A percentile compares a stretch with the other conserved stretches of the same genome.
Conservation (phyloP, 1,140 invertebrate species). For the Episyrphus balteatus region DNA sequence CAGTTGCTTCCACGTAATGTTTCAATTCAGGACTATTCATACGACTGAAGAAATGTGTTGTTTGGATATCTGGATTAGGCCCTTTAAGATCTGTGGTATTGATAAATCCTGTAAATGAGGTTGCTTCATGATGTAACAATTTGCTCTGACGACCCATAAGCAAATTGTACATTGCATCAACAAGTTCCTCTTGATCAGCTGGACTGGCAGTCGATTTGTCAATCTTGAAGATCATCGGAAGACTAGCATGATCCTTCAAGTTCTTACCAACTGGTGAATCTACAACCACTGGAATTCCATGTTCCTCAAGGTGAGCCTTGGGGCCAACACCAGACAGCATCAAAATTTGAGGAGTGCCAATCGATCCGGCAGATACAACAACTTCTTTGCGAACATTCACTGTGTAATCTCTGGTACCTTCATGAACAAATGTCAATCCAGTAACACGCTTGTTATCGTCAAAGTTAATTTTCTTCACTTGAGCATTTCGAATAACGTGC, state of each 20-base stretch:
- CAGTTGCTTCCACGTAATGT: slow-evolving; percentile 27
- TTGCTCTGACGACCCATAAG: slow-evolving; percentile 30
- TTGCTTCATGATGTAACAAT: slow-evolving; percentile 28
- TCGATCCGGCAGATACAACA: slow-evolving; percentile 42
- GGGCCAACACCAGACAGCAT: slow-evolving; percentile 48
- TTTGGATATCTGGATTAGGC: slow-evolving; percentile 36
- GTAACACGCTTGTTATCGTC: slow-evolving; percentile 56
- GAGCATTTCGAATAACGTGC: slow-evolving; percentile 60
- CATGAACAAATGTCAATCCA: slow-evolving; percentile 64
- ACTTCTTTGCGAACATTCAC: slow-evolving; percentile 33
- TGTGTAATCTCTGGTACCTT: slow-evolving; percentile 38
- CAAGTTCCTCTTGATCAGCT: slow-evolving; percentile 29
- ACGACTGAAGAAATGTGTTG: slow-evolving; percentile 30
- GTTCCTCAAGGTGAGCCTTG: slow-evolving; percentile 36
- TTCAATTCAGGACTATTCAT: slow-evolving; percentile 30
- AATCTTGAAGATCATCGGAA: slow-evolving; percentile 34
- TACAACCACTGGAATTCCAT: slow-evolving; percentile 39
- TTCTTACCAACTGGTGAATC: slow-evolving; percentile 62
- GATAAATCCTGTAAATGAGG: slow-evolving; percentile 36
- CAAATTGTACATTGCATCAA: slow-evolving; percentile 31
- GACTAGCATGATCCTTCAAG: slow-evolving; percentile 49
- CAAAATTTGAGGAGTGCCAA: slow-evolving; percentile 44
- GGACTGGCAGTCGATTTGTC: slow-evolving; percentile 29
- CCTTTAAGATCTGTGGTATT: slow-evolving; percentile 29
- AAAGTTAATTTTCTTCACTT: slow-evolving; percentile 64